Conservation (phyloP, 2,888 invertebrate species). For the Cremastinae sp. region DNA sequence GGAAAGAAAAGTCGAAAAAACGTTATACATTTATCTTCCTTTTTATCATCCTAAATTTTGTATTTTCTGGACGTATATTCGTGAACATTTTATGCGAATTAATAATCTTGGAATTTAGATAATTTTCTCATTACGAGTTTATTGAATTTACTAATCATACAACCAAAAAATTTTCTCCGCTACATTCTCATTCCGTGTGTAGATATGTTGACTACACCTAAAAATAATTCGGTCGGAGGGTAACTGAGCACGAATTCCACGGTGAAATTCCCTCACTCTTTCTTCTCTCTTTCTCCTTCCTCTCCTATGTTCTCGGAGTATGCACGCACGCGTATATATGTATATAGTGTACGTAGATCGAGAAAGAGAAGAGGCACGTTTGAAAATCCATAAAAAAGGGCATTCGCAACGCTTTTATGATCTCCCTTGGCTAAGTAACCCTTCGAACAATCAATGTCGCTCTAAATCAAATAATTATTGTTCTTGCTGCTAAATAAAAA, state of each 20-base stretch:
- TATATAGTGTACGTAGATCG: constrained; percentile 10
- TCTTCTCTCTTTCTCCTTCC: background rate
- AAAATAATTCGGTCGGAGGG: constrained; percentile 45
- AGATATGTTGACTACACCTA: constrained; percentile 18
- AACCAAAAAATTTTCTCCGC: constrained; percentile 21
- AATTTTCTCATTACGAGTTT: background rate
- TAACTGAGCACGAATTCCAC: constrained; percentile 32
- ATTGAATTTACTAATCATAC: constrained; percentile 25
- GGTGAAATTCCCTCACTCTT: constrained; percentile 9
- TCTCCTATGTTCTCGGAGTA: background rate
- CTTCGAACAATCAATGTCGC: constrained; percentile 29
- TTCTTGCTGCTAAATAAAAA: constrained; percentile 29
- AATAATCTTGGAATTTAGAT: too few species aligned
- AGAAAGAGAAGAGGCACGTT: constrained; percentile 11
- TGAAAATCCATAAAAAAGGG: constrained; percentile 36
- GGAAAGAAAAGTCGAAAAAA: too few species aligned
- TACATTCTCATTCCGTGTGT: background rate
- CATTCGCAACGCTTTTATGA: constrained; percentile 27
- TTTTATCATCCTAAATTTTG: too few species aligned
- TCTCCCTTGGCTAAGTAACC: constrained; percentile 28
- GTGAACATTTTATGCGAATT: too few species aligned
- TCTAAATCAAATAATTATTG: constrained; percentile 61
- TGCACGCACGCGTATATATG: constrained; percentile 21
- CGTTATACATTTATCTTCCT: too few species aligned
- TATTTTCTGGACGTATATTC: too few species aligned